These are phyloP conservation scores for Drosophila austrosaltans DNA, from an alignment of 2,888 invertebrate genomes.

Conservation along the genomic window DNA sequence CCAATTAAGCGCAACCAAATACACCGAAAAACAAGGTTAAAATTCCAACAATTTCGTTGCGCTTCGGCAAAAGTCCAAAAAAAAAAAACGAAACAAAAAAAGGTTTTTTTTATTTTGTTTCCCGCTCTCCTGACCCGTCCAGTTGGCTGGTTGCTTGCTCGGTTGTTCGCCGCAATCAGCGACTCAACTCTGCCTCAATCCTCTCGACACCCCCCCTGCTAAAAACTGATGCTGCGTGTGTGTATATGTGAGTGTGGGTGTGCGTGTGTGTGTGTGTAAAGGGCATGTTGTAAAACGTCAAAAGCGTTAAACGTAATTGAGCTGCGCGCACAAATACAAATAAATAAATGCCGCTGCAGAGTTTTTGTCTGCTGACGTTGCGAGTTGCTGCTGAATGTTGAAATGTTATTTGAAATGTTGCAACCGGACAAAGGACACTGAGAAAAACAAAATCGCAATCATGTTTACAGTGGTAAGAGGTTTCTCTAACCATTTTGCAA, in stretches of 20 bases:
- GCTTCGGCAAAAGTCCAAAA: slow-evolving; percentile 14
- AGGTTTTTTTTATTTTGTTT: slow-evolving; percentile 21
- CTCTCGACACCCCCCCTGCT: not conserved
- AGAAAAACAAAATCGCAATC: slow-evolving; percentile 26
- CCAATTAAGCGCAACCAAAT: slow-evolving; percentile 78
- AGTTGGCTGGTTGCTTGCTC: slow-evolving; percentile 22
- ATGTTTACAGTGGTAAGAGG: not conserved
- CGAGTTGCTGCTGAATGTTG: slow-evolving; percentile 64
- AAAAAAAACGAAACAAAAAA: not conserved
- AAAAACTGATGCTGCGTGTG: slow-evolving; percentile 11
- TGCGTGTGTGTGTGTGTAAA: slow-evolving; percentile 39
- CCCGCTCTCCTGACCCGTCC: slow-evolving; percentile 4
- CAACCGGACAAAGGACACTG: slow-evolving; percentile 47
- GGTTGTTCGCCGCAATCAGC: slow-evolving; percentile 51
- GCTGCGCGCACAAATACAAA: slow-evolving; percentile 77
- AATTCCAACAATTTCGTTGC: slow-evolving; percentile 78
- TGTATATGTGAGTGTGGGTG: slow-evolving; percentile 31
- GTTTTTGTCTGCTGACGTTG: slow-evolving; percentile 49
- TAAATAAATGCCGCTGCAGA: slow-evolving; percentile 70
- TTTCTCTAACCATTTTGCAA: not conserved
- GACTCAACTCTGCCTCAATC: slow-evolving; percentile 34
- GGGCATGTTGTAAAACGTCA: slow-evolving; percentile 75
- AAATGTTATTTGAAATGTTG: slow-evolving; percentile 79
- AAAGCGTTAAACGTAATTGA: slow-evolving; percentile 80
- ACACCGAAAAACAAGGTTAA: slow-evolving; percentile 72